Base-by-base conservation (phyloP, 2,797 vertebrate species). In the Crocodylus rhombifer region DNA sequence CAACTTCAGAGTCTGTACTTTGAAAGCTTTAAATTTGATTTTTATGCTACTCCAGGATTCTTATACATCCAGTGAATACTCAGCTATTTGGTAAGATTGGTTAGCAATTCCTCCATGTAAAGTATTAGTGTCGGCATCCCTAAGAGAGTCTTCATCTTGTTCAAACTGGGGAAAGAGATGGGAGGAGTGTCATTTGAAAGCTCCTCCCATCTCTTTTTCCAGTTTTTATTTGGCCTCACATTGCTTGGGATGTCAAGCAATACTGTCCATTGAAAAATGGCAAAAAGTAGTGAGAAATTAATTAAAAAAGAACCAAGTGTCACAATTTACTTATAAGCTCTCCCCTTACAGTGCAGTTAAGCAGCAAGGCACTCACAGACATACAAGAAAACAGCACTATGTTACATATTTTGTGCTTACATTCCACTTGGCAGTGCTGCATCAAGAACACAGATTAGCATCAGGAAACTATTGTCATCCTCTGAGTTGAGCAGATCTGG, bases 111-210 rank as follows among this genome's bases (percentile, higher is more conserved):
- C 82, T 73, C 61, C 69, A 74, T 60, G 81, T 63, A 69, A 82
- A 78, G 92, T 86, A 80, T 23, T 80, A 89, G 25, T 30, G 56
- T 84, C 91, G 10, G 42, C 42, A 51, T 76, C 84, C 89, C 61
- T 42, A 12, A 78, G 61, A 90, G 87, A 89, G 55, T 86, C 92
- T 94, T 95, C 77, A 92, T 95, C 93, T 91, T 93, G 76, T 10
- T 51, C 42, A 51, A 51, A 51, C 42, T 51, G 42, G 42, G 42
- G 42, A 11, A 51, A 51, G 42, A 51, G 42, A 51, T 51, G 42
- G 42, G 42, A 51, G 42, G 42, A 51, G 42, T 51, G 42, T 51
- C 42, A 51, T 51, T 51, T 51, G 42, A 51, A 11, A 51, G 42
- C 10, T 51, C 42, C 42, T 51, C 3, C 33, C 61, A 82, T 62